Evolutionary conservation across 1,140 invertebrate species (phyloP).

Genomic region (Drosophila subpulchrella): DNA sequence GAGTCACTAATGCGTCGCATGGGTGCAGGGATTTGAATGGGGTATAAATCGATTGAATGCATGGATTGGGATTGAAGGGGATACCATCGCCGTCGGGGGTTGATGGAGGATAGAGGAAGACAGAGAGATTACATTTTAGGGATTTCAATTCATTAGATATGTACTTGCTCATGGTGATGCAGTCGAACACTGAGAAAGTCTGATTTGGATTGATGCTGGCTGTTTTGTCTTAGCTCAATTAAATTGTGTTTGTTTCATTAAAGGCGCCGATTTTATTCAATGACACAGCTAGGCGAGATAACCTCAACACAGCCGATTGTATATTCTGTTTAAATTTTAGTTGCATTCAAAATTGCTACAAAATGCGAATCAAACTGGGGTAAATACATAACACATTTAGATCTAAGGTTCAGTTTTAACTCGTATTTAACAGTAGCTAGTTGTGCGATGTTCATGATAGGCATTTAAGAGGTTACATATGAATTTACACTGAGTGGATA

Average conservation of each 20-base stretch:
- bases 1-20: constrained; percentile 43
- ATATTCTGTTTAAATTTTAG: constrained; percentile 21
- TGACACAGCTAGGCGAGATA: constrained; percentile 2
- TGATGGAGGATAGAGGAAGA: constrained; percentile 51
- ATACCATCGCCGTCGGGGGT: constrained; percentile 13
- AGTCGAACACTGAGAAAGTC: constrained; percentile 22
- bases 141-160: constrained; percentile 33
- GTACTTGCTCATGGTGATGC: constrained; percentile 38
- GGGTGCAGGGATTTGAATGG: constrained; percentile 37
- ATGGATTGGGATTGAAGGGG: constrained; percentile 13
- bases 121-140: constrained; percentile 61
- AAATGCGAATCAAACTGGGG: constrained; percentile 46
- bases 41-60: constrained; percentile 31
- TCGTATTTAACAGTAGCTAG: constrained; percentile 23
- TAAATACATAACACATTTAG: constrained; percentile 23
- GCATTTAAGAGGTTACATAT: background rate
- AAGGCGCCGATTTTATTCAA: constrained; percentile 40
- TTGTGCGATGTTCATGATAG: constrained; percentile 22
- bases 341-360: constrained; percentile 57
- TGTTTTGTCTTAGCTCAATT: constrained; percentile 24
- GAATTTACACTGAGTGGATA: constrained; percentile 3
- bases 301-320: constrained; percentile 24
- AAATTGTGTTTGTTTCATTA: constrained; percentile 74
- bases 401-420: constrained; percentile 6
- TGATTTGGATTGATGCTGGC: constrained; percentile 30